Evolutionary conservation across 2,888 invertebrate species (phyloP).

Genomic region (Caenorhabditis doughertyi): DNA sequence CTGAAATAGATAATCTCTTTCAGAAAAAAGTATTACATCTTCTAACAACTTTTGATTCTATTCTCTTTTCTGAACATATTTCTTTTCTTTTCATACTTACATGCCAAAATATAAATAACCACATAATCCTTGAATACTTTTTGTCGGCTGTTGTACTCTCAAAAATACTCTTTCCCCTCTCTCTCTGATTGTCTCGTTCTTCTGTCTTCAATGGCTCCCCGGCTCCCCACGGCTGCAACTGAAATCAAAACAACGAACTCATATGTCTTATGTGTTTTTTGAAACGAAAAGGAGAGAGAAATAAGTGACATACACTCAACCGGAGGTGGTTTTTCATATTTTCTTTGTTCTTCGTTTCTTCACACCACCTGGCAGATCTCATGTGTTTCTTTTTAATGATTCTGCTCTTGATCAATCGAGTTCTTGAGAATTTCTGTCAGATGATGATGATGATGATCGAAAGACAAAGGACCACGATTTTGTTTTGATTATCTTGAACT

Average conservation of each 20-base stretch:
- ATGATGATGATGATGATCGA: background rate
- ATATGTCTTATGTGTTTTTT: conserved; percentile 37
- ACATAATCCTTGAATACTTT: conserved; percentile 34
- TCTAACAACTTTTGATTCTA: no score
- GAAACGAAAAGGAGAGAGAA: background rate
- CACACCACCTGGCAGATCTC: conserved; percentile 16
- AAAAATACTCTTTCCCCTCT: background rate
- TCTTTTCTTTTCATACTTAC: background rate
- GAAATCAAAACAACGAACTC: conserved; percentile 54
- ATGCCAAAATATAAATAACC: conserved; percentile 24
- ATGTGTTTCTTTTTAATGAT: conserved; percentile 32
- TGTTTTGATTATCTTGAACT: background rate
- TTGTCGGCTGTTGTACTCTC: conserved; percentile 17
- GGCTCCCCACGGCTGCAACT: background rate
- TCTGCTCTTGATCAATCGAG: conserved; percentile 6
- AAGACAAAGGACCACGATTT: no score
- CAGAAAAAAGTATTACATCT: background rate
- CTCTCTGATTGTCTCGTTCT: conserved; percentile 31
- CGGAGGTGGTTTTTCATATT: conserved; percentile 12
- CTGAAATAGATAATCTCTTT: conserved; percentile 28
- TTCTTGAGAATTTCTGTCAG: background rate
- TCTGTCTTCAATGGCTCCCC: background rate
- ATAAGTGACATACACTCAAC: background rate
- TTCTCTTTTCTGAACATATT: conserved; percentile 10
- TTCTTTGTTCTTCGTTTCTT: conserved; percentile 29